Evolutionary conservation across 1,140 invertebrate genomes (phyloP).

Genomic region (Littorina saxatilis): DNA sequence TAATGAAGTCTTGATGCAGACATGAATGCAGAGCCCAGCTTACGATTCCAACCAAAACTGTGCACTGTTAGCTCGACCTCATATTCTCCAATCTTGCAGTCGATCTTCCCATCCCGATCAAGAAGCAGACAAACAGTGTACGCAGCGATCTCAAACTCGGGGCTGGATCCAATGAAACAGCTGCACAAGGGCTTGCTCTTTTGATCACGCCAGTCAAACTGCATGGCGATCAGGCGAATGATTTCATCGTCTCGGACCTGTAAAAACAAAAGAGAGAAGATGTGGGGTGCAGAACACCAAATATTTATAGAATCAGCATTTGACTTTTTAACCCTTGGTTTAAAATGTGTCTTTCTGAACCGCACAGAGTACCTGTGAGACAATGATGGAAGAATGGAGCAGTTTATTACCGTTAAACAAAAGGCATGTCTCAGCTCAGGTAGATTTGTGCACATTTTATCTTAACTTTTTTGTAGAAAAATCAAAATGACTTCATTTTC

Average conservation of each 20-base stretch:
- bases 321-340: no score
- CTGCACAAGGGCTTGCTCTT: slow-evolving; percentile 72
- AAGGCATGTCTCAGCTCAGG: no score
- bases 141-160: slow-evolving; percentile 93
- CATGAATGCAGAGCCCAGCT: slow-evolving; percentile 69
- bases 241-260: slow-evolving; percentile 65
- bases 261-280: slow-evolving; percentile 12
- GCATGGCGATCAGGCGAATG: slow-evolving; percentile 69
- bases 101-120: slow-evolving; percentile 53
- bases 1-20: slow-evolving; percentile 54
- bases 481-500: no score
- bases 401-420: no score
- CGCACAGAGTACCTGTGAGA: no score
- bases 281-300: no score
- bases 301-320: no score
- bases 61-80: slow-evolving; percentile 68
- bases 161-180: slow-evolving; percentile 90
- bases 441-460: no score
- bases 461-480: no score
- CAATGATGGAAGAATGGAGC: no score
- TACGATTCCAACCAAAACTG: slow-evolving; percentile 55
- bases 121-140: slow-evolving; percentile 81
- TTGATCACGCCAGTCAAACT: slow-evolving; percentile 68
- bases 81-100: slow-evolving; percentile 70
- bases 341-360: no score